Percentiles rank a stretch among this genome's conserved stretches.
Conservation (phyloP, 2,888 invertebrate species). For the Zelleria hepariella region DNA sequence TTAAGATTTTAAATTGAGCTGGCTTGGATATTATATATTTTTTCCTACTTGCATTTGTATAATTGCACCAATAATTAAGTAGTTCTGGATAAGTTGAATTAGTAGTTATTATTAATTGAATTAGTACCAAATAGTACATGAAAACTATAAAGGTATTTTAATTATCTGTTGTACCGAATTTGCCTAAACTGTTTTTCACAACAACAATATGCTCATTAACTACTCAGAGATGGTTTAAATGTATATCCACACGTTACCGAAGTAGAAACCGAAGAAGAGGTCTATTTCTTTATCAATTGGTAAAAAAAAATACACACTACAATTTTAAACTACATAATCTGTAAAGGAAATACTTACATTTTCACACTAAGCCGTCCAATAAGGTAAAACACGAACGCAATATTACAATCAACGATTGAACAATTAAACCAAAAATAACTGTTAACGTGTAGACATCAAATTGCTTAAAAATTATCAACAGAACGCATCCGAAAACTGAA, state of each 20-base stretch:
- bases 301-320: background rate
- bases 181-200: background rate
- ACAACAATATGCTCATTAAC: background rate
- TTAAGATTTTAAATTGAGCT: background rate
- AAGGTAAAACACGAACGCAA: conserved; percentile 34
- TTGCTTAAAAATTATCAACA: conserved; percentile 46
- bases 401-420: conserved; percentile 48
- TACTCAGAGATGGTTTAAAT: too few species aligned
- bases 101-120: background rate
- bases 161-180: conserved; percentile 1
- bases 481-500: conserved; percentile 34
- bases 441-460: conserved; percentile 54
- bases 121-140: background rate
- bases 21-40: background rate
- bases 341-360: background rate
- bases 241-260: too few species aligned
- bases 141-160: background rate
- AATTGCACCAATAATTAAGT: background rate
- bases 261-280: too few species aligned
- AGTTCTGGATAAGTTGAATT: too few species aligned
- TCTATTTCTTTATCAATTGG: background rate
- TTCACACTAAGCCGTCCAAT: conserved; percentile 13
- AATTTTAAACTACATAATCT: background rate
- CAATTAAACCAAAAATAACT: conserved; percentile 53
- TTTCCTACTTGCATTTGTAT: background rate